A percentile compares a stretch with the other conserved stretches of the same genome.
Evolutionary conservation across 2,113 vertebrate genomes (phyloP).

Genomic region (Bubo scandiacus): DNA sequence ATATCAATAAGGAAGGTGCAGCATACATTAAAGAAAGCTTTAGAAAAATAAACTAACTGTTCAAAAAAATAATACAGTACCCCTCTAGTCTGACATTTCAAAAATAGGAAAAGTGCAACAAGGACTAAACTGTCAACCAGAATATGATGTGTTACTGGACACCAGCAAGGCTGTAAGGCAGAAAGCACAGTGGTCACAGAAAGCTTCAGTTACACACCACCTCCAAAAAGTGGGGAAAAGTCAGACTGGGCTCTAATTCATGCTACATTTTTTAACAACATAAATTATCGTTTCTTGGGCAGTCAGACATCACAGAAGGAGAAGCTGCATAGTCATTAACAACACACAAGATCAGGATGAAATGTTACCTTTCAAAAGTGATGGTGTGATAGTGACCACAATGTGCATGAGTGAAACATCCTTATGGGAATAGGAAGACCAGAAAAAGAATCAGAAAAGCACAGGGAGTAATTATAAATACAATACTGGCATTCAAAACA

Average conservation of each 20-base stretch:
- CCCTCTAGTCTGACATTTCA: neutral
- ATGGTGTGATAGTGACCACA: neutral
- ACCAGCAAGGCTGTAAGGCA: neutral
- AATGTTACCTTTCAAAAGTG: neutral
- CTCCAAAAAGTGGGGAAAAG: neutral
- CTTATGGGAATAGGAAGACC: neutral
- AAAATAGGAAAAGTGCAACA: neutral
- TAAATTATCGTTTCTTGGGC: neutral
- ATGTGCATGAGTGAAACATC: neutral
- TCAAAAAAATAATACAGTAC: neutral
- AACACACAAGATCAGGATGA: neutral
- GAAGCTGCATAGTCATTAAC: fast-evolving
- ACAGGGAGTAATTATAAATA: neutral
- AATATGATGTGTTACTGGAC: neutral
- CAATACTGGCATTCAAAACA: neutral
- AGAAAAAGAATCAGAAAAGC: neutral
- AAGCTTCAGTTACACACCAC: neutral
- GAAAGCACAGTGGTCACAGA: neutral
- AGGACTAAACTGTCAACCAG: neutral
- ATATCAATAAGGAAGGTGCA: neutral
- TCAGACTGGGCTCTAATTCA: neutral
- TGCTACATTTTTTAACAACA: neutral
- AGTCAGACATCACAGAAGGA: neutral
- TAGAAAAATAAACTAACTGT: neutral
- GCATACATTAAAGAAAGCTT: neutral